A percentile compares a stretch with the other conserved stretches of the same genome.
These are phyloP conservation scores for Melinaea marsaeus DNA, from an alignment of 2,888 invertebrate genomes.

Conservation along the genomic window DNA sequence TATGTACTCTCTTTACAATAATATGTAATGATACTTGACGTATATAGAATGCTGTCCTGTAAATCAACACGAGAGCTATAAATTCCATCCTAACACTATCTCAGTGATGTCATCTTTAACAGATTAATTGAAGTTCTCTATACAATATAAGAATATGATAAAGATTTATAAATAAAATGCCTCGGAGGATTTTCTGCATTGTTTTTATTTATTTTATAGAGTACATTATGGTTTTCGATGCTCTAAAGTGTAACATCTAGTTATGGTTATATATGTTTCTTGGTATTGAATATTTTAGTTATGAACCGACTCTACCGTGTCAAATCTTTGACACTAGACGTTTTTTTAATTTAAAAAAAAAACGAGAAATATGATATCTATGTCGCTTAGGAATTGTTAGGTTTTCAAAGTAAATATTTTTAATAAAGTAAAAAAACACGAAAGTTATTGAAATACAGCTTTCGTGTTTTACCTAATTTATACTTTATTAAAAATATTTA, in stretches of 20 bases:
- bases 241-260: neutral
- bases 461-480: no score
- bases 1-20: neutral
- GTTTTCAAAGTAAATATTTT: no score
- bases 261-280: no score
- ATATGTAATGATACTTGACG: constrained; percentile 1
- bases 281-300: no score
- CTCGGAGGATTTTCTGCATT: neutral
- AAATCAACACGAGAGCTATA: constrained; percentile 2
- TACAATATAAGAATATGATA: neutral
- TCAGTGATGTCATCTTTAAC: constrained; percentile 4
- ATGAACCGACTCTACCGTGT: no score
- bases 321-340: no score
- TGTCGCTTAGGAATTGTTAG: no score
- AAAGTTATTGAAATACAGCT: no score
- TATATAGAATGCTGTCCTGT: neutral
- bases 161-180: constrained; percentile 1
- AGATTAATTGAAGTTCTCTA: constrained; percentile 4
- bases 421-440: no score
- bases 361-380: no score
- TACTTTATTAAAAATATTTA: no score
- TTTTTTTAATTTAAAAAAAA: no score
- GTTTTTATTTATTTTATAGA: neutral
- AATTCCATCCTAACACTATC: constrained; percentile 2
- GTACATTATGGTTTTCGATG: neutral